These are phyloP conservation scores for Choloepus didactylus DNA, from an alignment of 2,797 vertebrate species.

Conservation along the genomic window DNA sequence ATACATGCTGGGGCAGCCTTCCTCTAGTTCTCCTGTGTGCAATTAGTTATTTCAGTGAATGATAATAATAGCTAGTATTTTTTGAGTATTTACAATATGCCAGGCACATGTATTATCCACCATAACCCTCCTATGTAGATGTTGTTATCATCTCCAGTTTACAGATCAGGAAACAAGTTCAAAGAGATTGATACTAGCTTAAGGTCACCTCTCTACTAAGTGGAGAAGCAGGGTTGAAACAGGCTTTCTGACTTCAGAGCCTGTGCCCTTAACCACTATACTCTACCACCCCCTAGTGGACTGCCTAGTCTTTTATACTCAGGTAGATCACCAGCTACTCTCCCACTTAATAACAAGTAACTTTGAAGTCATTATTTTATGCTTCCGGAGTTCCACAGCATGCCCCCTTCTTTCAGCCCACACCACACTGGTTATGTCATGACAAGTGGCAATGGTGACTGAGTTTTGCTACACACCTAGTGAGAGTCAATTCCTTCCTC, in stretches of 20 bases:
- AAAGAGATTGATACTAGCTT: background rate
- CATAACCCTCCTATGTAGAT: background rate
- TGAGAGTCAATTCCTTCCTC: background rate
- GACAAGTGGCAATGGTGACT: background rate
- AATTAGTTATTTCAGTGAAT: background rate
- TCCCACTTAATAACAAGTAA: background rate
- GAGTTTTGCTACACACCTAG: background rate
- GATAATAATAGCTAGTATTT: background rate
- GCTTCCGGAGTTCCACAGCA: background rate
- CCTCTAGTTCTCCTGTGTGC: background rate
- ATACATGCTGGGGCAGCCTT: background rate
- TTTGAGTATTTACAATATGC: background rate
- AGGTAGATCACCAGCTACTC: background rate
- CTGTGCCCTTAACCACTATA: background rate
- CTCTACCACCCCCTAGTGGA: constrained; percentile 73
- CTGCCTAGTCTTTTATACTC: accelerated
- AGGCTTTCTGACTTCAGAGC: background rate
- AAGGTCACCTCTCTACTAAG: background rate
- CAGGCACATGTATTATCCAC: background rate
- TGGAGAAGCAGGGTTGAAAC: background rate
- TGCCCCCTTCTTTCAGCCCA: background rate
- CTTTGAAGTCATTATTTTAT: background rate
- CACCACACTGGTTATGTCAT: background rate
- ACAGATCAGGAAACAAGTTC: background rate
- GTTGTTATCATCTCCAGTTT: background rate